Base-by-base conservation (phyloP, 1,140 invertebrate genomes). In the Drosophila ogumai region DNA sequence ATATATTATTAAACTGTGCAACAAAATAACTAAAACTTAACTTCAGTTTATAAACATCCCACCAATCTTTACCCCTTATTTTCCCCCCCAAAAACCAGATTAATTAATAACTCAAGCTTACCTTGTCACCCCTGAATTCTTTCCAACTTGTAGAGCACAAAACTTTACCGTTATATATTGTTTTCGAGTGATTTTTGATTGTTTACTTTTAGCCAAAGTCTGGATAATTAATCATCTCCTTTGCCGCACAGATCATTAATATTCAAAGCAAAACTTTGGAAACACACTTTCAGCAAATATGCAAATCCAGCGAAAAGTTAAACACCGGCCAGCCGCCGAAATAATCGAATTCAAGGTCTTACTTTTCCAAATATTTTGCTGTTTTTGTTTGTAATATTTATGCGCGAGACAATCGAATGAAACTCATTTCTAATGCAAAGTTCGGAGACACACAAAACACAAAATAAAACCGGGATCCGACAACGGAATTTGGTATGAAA, bases 201-300 rank as follows among this genome's bases (percentile, higher is more conserved):
- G 47, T 69, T 69, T 59, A 22, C 41, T 34, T 58, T 72, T 72
- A 31, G 28, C 32, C 68, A 31, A 40, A 41, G 47, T 72, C 66
- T 17, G 43, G 44, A 41, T 50, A 59, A 72, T 72, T 72, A 72
- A 50, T 72, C 66, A 69, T 69, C 32, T 67, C 61, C 63, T 28
- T 22, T 19, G 17, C 6, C 22, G 38, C 46, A 36, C 66, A 54
- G 28, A 8, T 67, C 66, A 67, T 67, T 67, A 44, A 69, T 54
- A 69, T 66, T 69, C 61, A 41, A 67, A 38, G 28, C 13, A 43
- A 54, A 50, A 65, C 59, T 65, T 65, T 19, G 28, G 15, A 28
- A 44, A 68, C 6, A 41, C 36, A 50, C 65, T 50, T 40, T 28
- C 34, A n/a, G 25, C 28, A 7, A 36, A 66, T 13, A 65, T 68